Percentiles rank a stretch among this genome's conserved stretches.
Evolutionary conservation across 2,888 invertebrate species (phyloP).

Genomic region (Criorhina ranunculi): DNA sequence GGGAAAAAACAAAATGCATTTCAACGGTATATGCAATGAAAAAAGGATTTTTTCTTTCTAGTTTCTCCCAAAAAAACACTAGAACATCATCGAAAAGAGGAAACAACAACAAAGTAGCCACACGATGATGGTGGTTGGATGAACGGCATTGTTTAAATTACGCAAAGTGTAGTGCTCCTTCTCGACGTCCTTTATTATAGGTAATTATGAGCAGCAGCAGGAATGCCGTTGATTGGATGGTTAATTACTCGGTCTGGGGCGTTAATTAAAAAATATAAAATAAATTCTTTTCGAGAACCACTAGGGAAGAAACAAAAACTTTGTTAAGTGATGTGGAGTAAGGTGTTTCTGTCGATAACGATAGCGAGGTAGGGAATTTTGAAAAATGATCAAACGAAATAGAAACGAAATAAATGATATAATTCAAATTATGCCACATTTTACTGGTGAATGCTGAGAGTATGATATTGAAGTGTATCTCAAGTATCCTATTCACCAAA

Average conservation of each 20-base stretch:
- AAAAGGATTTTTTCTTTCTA: not conserved
- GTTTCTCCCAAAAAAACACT: not conserved
- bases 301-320: not conserved
- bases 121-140: not conserved
- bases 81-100: not conserved
- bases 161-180: not conserved
- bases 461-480: too few relatives aligned
- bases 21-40: not conserved
- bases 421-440: too few relatives aligned
- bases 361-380: too few relatives aligned
- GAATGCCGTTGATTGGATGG: conserved; percentile 22
- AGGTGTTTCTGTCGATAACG: too few relatives aligned
- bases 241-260: conserved; percentile 21
- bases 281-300: not conserved
- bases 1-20: not conserved
- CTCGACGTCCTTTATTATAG: not conserved
- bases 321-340: not conserved
- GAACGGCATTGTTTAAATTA: conserved; percentile 31
- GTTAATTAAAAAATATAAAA: conserved; percentile 27
- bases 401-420: too few relatives aligned
- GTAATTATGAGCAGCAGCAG: conserved; percentile 13
- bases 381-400: too few relatives aligned
- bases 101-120: not conserved
- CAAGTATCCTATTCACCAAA: too few relatives aligned
- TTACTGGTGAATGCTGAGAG: too few relatives aligned